phyloP scores from a whole-genome alignment of 2,888 invertebrate genomes.

The Cephus rjabovi region DNA sequence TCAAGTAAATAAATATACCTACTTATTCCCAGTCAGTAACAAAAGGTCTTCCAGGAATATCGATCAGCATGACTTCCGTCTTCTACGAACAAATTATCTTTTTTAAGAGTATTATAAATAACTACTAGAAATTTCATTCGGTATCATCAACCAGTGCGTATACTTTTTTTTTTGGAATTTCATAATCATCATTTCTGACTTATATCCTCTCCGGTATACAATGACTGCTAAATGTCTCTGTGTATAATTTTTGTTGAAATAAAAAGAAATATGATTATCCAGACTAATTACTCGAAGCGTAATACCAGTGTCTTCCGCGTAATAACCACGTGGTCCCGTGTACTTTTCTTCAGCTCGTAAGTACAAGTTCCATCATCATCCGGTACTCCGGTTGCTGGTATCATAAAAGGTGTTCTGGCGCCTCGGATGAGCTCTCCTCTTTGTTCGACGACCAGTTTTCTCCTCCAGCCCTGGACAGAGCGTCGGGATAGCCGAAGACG shows the following conservation, averaged over 20 bases:
- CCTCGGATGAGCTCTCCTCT: background rate
- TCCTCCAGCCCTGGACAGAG: background rate
- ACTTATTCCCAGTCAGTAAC: background rate
- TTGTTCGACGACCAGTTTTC: constrained; percentile 1
- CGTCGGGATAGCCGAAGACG: constrained; percentile 1
- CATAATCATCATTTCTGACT: too few relatives aligned
- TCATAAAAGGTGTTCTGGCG: constrained; percentile 2
- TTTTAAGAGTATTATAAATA: background rate
- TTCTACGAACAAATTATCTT: background rate
- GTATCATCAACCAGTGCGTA: too few relatives aligned
- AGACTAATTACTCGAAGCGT: background rate
- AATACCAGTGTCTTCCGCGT: background rate
- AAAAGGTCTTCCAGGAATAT: background rate
- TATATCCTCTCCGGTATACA: too few relatives aligned
- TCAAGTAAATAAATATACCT: background rate
- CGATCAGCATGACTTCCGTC: background rate
- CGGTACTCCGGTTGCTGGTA: background rate
- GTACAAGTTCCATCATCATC: background rate
- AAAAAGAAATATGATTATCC: background rate
- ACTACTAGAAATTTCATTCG: background rate
- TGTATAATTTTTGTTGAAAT: too few relatives aligned
- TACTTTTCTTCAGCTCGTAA: background rate
- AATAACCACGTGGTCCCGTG: background rate
- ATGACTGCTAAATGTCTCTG: too few relatives aligned
- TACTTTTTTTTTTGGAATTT: too few relatives aligned